phyloP scores from a whole-genome alignment of 2,888 invertebrate species.

The Parnassius apollo region DNA sequence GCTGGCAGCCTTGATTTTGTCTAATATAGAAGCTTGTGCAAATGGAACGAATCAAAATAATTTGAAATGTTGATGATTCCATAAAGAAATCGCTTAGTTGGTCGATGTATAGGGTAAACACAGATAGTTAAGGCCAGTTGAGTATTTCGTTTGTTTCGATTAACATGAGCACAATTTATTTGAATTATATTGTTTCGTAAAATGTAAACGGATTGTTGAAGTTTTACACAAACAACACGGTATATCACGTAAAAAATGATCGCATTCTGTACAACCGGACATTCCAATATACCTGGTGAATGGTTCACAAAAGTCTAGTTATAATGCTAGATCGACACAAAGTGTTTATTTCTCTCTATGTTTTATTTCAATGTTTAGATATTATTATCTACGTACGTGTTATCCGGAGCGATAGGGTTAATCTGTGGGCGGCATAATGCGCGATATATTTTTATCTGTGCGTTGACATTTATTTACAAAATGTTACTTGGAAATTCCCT shows the following conservation, averaged over 20 bases:
- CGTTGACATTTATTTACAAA: not conserved
- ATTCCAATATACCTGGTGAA: slow-evolving; percentile 55
- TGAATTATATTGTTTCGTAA: not conserved
- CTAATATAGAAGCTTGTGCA: slow-evolving; percentile 8
- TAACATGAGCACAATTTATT: slow-evolving; percentile 11
- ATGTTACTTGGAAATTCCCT: not conserved
- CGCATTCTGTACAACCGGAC: slow-evolving; percentile 45
- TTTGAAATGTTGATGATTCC: slow-evolving; percentile 5
- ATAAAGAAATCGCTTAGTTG: slow-evolving; percentile 11
- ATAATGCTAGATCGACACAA: slow-evolving; percentile 17
- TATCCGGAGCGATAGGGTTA: slow-evolving; percentile 7
- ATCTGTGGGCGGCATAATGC: slow-evolving; percentile 28
- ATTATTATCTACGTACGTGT: slow-evolving; percentile 6
- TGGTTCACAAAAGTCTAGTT: slow-evolving; percentile 23
- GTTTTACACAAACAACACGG: not conserved
- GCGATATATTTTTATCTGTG: slow-evolving; percentile 8
- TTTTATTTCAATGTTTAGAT: slow-evolving; percentile 24
- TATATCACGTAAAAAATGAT: not conserved
- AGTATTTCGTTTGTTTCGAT: slow-evolving; percentile 1
- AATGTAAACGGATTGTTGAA: not conserved
- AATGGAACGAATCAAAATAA: not conserved
- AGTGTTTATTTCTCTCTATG: slow-evolving; percentile 25
- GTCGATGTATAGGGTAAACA: slow-evolving; percentile 21
- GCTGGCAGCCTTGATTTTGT: not conserved
- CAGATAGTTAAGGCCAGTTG: not conserved